These are phyloP conservation scores for Karalla daura DNA, from an alignment of 2,797 vertebrate genomes.

Conservation along the genomic window DNA sequence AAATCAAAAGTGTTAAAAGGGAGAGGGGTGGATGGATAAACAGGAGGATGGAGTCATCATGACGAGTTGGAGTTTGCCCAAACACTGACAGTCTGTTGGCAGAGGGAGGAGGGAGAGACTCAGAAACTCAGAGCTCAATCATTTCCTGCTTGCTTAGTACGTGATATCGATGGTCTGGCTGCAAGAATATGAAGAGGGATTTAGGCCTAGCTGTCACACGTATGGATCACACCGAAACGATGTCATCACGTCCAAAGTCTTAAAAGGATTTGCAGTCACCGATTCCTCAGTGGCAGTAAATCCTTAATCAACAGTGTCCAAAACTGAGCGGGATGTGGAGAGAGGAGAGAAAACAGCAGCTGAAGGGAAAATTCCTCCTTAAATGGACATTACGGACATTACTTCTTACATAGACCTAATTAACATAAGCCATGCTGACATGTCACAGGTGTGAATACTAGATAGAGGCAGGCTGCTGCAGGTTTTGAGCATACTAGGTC, in stretches of 20 bases:
- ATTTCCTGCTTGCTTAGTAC: conserved; percentile 46
- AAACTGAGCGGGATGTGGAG: background rate
- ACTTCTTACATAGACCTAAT: background rate
- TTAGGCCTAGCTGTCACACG: conserved; percentile 35
- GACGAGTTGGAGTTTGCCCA: conserved; percentile 58
- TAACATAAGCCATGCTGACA: background rate
- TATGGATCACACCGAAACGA: conserved; percentile 38
- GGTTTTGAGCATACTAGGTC: too few relatives aligned
- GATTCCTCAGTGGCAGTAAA: conserved; percentile 13
- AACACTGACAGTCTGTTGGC: conserved; percentile 69
- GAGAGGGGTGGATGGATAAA: conserved; percentile 36
- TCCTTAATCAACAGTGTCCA: conserved; percentile 5
- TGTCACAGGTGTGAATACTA: background rate
- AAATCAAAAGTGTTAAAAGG: conserved; percentile 34
- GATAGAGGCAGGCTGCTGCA: conserved; percentile 1
- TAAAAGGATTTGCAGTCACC: conserved; percentile 8
- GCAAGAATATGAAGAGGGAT: conserved; percentile 43
- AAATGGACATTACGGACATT: background rate
- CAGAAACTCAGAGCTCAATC: conserved; percentile 47
- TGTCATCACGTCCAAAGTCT: conserved; percentile 21
- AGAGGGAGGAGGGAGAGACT: conserved; percentile 40
- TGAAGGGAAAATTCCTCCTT: background rate
- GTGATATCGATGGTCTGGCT: conserved; percentile 37
- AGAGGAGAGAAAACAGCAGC: background rate
- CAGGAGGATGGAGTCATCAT: conserved; percentile 61